Evolutionary conservation across 2,113 vertebrate genomes (phyloP), one percentile per base, ranked within the genome.

Genomic region (Hippocampus comes): DNA sequence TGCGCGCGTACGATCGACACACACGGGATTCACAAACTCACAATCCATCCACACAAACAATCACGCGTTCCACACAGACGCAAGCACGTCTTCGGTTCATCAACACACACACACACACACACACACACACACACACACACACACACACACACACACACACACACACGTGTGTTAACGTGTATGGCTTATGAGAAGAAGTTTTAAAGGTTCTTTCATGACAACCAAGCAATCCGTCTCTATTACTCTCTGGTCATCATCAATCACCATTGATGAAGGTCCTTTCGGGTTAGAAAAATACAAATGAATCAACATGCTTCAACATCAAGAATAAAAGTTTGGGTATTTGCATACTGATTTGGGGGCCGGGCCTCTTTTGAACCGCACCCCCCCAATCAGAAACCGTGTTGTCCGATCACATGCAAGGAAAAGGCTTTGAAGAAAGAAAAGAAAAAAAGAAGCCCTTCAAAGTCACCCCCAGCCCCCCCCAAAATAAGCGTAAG

Each of bases 221-320:
- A 65, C 82, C 83, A 88, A 72, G 86, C 84, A 88, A 82, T 79
- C 74, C 80, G 48, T 25, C 46, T 73, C 70, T 78, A 68, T 66
- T 78, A 51, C 76, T 76, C 56, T 79, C 68, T 82, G 68, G 76
- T 68, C 65, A 71, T 71, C 30, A 46, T 72, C 30, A 38, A 55
- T 25, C 25, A 25, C 25, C 21, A 66, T 67, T 63, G 63, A 53
- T 67, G 67, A 30, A 72, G 30, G 27, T 74, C 42, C 61, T 70
- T 81, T 71, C 8, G 63, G 63, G 5, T 82, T 87, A 87, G 81
- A 88, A 88, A 88, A 90, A 90, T 87, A 86, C 85, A 87, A 43
- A 20, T 21, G n/a, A 38, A 56, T 49, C 25, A 30, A 69, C 68
- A 56, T 69, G 68, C 68, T 69, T 56, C 17, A 61, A 61, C 7